Conservation (phyloP, 2,113 vertebrate genomes). For the Mustela nigripes region DNA sequence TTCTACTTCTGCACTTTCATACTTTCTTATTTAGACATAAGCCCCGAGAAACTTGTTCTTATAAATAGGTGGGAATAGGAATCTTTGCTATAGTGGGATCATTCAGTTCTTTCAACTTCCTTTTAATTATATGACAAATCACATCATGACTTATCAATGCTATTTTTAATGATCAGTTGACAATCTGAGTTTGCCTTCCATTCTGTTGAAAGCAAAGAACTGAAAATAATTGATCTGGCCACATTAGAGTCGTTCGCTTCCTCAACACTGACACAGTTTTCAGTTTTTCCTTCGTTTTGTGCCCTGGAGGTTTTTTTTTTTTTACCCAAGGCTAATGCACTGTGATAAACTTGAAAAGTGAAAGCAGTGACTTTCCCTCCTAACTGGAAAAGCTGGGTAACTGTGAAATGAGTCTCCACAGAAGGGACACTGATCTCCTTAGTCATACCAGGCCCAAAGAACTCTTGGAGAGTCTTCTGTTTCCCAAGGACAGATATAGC, state of each 20-base stretch:
- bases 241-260: background rate
- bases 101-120: background rate
- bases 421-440: background rate
- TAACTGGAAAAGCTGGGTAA: background rate
- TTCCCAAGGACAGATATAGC: background rate
- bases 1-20: background rate
- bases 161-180: background rate
- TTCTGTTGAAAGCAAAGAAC: constrained; percentile 1
- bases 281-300: background rate
- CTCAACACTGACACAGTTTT: background rate
- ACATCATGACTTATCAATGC: background rate
- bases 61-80: background rate
- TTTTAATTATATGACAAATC: background rate
- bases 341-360: background rate
- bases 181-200: background rate
- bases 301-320: background rate
- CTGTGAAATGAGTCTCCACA: background rate
- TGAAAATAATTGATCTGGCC: background rate
- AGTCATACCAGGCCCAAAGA: background rate
- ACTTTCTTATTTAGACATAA: constrained; percentile 12
- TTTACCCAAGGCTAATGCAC: background rate
- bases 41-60: background rate
- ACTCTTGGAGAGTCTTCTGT: background rate
- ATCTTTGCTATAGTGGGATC: background rate
- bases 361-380: background rate